phyloP scores from a whole-genome alignment of 2,888 invertebrate species.

The Prosopocoilus inquinatus region DNA sequence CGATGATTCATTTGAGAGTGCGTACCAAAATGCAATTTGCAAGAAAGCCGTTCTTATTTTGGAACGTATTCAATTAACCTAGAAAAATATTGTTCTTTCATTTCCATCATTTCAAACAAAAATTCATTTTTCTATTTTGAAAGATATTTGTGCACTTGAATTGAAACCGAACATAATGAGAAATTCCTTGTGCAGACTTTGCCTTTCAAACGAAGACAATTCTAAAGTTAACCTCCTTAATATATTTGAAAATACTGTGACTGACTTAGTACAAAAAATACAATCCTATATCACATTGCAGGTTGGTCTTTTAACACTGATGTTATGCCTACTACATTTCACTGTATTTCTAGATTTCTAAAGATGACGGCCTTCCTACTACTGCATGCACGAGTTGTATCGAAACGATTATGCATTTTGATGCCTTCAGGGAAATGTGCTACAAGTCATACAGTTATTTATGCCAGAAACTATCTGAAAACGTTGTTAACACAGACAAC shows the following conservation, averaged over 20 bases:
- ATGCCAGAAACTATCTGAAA: neutral
- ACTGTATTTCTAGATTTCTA: conserved; percentile 24
- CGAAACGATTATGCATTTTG: conserved; percentile 26
- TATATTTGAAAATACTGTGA: conserved; percentile 13
- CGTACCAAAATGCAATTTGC: no score
- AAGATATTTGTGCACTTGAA: no score
- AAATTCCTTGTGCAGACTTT: conserved; percentile 15
- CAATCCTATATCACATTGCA: conserved; percentile 20
- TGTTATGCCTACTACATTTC: neutral
- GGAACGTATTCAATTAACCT: no score
- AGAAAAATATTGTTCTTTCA: no score
- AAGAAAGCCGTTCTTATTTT: no score
- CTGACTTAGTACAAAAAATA: conserved; percentile 22
- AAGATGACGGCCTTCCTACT: conserved; percentile 26
- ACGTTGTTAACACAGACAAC: neutral
- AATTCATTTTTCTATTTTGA: no score
- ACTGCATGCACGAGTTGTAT: conserved; percentile 27
- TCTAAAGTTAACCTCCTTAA: conserved; percentile 6
- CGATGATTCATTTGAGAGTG: no score
- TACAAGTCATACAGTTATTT: conserved; percentile 24
- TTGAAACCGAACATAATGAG: no score
- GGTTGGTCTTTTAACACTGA: conserved; percentile 15
- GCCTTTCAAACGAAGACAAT: conserved; percentile 9
- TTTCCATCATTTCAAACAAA: no score
- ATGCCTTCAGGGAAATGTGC: conserved; percentile 25